These are phyloP conservation scores for Denticeps clupeoides DNA, from an alignment of 2,797 vertebrate genomes.

Conservation along the genomic window DNA sequence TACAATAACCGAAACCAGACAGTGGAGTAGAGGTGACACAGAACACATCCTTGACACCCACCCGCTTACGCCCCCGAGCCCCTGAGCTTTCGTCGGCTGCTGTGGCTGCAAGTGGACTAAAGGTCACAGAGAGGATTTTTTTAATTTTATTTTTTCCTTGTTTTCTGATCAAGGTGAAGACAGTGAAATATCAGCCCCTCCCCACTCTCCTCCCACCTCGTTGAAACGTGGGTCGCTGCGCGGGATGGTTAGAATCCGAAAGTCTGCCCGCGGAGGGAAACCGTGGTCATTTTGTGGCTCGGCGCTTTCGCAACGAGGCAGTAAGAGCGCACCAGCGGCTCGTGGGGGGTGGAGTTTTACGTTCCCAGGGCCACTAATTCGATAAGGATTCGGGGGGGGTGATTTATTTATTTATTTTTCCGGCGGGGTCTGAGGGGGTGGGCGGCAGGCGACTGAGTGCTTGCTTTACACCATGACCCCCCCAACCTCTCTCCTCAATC, in stretches of 20 bases:
- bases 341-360: neutral
- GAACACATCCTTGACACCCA: constrained; percentile 9
- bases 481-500: constrained; percentile 14
- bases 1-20: constrained; percentile 26
- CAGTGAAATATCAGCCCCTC: too few relatives aligned
- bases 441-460: too few relatives aligned
- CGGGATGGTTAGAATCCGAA: too few relatives aligned
- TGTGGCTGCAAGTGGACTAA: constrained; percentile 15
- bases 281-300: constrained; percentile 20
- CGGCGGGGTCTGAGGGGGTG: neutral
- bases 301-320: constrained; percentile 5
- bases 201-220: constrained; percentile 8
- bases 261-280: constrained; percentile 14
- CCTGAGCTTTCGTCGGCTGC: constrained; percentile 4
- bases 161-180: too few relatives aligned
- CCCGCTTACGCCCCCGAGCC: constrained; percentile 4
- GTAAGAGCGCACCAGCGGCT: neutral
- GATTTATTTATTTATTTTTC: neutral
- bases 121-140: constrained; percentile 8
- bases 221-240: constrained; percentile 4
- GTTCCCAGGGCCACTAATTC: neutral
- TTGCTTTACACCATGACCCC: too few relatives aligned
- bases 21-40: constrained; percentile 17
- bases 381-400: neutral
- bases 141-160: neutral